phyloP scores from a whole-genome alignment of 2,797 vertebrate genomes.

The Syncerus caffer region DNA sequence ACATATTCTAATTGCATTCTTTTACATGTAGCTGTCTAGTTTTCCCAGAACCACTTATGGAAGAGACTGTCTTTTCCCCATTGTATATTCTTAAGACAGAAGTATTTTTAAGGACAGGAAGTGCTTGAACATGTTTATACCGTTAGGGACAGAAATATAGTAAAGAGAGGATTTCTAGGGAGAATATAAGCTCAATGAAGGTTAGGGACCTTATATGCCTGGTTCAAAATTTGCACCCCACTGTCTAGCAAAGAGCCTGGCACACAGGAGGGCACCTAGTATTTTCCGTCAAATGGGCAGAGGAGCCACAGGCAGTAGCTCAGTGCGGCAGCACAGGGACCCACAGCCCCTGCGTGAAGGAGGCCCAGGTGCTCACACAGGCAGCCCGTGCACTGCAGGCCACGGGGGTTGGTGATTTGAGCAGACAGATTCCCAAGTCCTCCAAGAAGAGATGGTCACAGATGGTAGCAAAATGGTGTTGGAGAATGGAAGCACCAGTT shows the following conservation, averaged over 20 bases:
- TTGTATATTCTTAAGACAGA: neutral
- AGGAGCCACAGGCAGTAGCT: neutral
- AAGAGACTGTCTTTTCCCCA: neutral
- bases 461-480: neutral
- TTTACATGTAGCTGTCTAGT: neutral
- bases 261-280: neutral
- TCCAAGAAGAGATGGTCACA: neutral
- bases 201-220: neutral
- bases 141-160: too few relatives aligned
- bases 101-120: neutral
- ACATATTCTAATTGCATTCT: neutral
- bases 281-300: accelerated
- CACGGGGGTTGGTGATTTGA: too few relatives aligned
- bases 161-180: neutral
- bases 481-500: neutral
- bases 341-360: accelerated
- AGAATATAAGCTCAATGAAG: neutral
- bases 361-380: too few relatives aligned
- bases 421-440: neutral
- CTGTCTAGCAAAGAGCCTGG: neutral
- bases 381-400: accelerated
- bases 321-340: neutral
- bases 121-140: neutral
- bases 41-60: neutral
- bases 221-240: neutral